Conservation (phyloP, 1,140 invertebrate genomes). For the Teleopsis dalmanni region DNA sequence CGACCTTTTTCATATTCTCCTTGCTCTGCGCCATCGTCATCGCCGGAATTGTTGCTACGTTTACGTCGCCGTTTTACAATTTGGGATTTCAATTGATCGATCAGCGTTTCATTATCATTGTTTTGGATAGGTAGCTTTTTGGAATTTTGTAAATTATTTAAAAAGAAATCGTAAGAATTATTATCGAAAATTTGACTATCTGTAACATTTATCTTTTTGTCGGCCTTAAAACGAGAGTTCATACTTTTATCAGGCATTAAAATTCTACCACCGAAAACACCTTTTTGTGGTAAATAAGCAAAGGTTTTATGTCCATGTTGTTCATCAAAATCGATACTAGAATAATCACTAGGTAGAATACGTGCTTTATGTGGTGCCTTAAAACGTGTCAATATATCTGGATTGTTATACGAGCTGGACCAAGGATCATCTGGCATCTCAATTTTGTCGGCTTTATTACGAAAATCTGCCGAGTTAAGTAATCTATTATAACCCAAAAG, state of each 20-base stretch:
- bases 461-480: conserved; percentile 11
- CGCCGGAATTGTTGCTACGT: conserved; percentile 19
- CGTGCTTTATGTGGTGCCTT: conserved; percentile 24
- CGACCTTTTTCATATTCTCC: conserved; percentile 19
- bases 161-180: conserved; percentile 8
- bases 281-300: conserved; percentile 12
- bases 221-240: conserved; percentile 15
- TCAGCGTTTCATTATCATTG: conserved; percentile 17
- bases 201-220: conserved; percentile 1
- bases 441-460: conserved; percentile 18
- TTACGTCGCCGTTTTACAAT: conserved; percentile 30
- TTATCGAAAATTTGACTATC: conserved; percentile 1
- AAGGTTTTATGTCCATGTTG: conserved; percentile 4
- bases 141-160: background rate
- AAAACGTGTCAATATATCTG: conserved; percentile 22
- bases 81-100: conserved; percentile 36
- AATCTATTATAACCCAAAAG: conserved; percentile 22
- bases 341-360: conserved; percentile 11
- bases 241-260: conserved; percentile 28
- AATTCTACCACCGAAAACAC: too few species aligned
- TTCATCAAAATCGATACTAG: conserved; percentile 7
- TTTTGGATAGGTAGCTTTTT: background rate
- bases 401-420: conserved; percentile 25
- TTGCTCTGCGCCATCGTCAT: conserved; percentile 20
- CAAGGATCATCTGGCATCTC: conserved; percentile 24